phyloP scores from a whole-genome alignment of 2,797 vertebrate species.

The Acanthiza pusilla region DNA sequence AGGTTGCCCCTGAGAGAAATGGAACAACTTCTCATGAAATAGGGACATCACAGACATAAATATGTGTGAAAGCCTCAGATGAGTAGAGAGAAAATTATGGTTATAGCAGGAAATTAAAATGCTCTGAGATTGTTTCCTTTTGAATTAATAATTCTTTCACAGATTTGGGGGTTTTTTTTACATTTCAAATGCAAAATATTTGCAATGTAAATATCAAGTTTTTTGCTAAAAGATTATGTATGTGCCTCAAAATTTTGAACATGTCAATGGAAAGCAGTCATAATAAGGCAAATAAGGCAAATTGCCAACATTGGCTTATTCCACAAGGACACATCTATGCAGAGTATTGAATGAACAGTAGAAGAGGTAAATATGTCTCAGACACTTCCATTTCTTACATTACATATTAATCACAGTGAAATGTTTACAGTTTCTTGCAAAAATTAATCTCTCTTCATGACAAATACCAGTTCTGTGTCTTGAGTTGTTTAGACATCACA shows the following conservation, averaged over 20 bases:
- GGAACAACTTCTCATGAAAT: neutral
- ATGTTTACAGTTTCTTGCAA: neutral
- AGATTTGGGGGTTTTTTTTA: neutral
- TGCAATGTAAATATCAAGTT: neutral
- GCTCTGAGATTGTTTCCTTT: neutral
- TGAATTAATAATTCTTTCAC: neutral
- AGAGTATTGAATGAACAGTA: neutral
- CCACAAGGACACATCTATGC: neutral
- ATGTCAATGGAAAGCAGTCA: neutral
- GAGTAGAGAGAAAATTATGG: neutral
- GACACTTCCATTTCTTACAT: neutral
- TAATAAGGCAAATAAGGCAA: neutral
- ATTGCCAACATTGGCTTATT: neutral
- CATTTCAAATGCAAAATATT: neutral
- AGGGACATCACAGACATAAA: neutral
- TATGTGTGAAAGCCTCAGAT: neutral
- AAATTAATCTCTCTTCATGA: neutral
- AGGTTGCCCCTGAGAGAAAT: neutral
- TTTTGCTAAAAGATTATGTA: neutral
- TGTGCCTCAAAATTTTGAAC: neutral
- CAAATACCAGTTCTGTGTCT: neutral
- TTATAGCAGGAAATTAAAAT: neutral
- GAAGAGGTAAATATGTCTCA: neutral
- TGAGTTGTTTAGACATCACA: neutral
- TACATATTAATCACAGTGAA: neutral